phyloP scores from a whole-genome alignment of 2,888 invertebrate genomes.

The Philaethria dido region DNA sequence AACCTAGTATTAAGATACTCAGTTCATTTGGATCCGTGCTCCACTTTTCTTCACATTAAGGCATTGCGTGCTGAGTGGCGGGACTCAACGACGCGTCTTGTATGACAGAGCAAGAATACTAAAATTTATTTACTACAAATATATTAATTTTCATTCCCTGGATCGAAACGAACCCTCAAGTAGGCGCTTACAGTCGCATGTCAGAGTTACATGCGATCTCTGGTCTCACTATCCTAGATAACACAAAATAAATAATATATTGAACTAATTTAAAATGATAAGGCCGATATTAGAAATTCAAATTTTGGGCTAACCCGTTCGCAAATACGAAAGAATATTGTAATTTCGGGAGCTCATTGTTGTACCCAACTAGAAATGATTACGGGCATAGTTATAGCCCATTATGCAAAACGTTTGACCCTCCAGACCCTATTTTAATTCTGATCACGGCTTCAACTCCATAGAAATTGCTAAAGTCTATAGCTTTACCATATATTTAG shows the following conservation, averaged over 20 bases:
- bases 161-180: too few relatives aligned
- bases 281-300: conserved; percentile 16
- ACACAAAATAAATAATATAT: conserved; percentile 1
- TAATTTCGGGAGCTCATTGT: conserved; percentile 27
- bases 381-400: conserved; percentile 23
- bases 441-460: conserved; percentile 25
- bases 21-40: too few relatives aligned
- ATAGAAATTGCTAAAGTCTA: conserved; percentile 18
- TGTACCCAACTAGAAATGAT: conserved; percentile 24
- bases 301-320: conserved; percentile 22
- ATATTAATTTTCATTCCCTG: too few relatives aligned
- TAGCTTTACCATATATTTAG: conserved; percentile 8
- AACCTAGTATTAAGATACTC: too few relatives aligned
- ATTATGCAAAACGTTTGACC: conserved; percentile 29
- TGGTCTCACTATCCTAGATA: too few relatives aligned
- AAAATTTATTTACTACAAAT: too few relatives aligned
- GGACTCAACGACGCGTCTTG: too few relatives aligned
- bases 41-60: too few relatives aligned
- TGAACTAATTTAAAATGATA: conserved; percentile 21
- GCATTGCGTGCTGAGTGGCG: too few relatives aligned
- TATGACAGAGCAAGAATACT: too few relatives aligned
- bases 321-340: conserved; percentile 22
- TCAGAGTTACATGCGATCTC: too few relatives aligned
- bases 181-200: too few relatives aligned
- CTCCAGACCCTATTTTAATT: conserved; percentile 21